These are phyloP conservation scores for Corythornis madagascariensis DNA, from an alignment of 2,113 vertebrate genomes.

Conservation along the genomic window DNA sequence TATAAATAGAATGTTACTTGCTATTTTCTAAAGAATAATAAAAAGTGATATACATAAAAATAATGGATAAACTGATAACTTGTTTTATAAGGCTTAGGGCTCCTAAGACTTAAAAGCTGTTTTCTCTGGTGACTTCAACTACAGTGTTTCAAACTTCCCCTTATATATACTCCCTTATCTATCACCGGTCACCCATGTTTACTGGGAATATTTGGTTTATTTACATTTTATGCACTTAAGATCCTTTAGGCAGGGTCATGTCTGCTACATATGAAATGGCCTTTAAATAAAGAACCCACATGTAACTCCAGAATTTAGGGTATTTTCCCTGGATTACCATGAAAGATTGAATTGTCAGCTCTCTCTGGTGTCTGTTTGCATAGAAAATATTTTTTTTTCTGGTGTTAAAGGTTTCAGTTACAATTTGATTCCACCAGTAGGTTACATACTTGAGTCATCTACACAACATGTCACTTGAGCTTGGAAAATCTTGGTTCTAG, in stretches of 20 bases:
- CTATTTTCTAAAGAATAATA: background rate
- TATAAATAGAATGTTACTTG: background rate
- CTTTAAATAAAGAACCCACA: background rate
- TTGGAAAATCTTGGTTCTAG: background rate
- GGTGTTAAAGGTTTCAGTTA: background rate
- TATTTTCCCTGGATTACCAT: background rate
- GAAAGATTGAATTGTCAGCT: background rate
- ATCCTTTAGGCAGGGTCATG: background rate
- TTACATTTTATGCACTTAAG: background rate
- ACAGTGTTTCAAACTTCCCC: background rate
- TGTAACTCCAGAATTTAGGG: background rate
- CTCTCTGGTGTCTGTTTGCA: background rate
- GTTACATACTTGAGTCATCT: background rate
- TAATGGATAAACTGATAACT: background rate
- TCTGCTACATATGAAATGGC: background rate
- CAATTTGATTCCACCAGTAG: background rate
- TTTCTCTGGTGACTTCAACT: background rate
- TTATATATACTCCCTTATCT: too few species aligned
- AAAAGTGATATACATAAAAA: background rate
- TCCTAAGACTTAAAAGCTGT: background rate
- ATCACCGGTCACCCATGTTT: background rate
- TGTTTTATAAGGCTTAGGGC: background rate
- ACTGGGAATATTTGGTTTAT: background rate
- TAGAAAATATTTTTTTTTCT: background rate
- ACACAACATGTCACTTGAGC: accelerated